Percentiles rank a stretch among this genome's conserved stretches.
phyloP scores from a whole-genome alignment of 2,888 invertebrate genomes.

The Orthosia gothica region DNA sequence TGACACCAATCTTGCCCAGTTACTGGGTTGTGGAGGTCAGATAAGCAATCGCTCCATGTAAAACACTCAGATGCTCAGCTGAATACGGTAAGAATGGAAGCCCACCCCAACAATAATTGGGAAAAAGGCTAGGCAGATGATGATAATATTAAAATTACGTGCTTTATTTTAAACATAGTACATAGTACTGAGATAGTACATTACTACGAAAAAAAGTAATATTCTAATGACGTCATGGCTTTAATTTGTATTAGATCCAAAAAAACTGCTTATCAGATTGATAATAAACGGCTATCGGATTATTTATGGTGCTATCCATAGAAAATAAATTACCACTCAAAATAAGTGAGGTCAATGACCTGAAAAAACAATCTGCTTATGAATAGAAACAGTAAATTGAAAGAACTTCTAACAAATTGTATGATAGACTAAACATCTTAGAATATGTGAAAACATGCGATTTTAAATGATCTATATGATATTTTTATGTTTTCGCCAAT shows the following conservation, averaged over 20 bases:
- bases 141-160: too few species aligned
- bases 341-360: slow-evolving; percentile 24
- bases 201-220: neutral
- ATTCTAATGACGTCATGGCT: slow-evolving; percentile 5
- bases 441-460: neutral
- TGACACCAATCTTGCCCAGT: too few species aligned
- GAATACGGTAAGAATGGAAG: too few species aligned
- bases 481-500: slow-evolving; percentile 17
- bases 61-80: too few species aligned
- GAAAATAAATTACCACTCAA: slow-evolving; percentile 11
- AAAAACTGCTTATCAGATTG: slow-evolving; percentile 28
- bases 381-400: slow-evolving; percentile 4
- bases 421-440: slow-evolving; percentile 40
- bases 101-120: too few species aligned
- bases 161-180: too few species aligned
- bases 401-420: slow-evolving; percentile 5
- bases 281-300: slow-evolving; percentile 22
- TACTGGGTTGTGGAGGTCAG: too few species aligned
- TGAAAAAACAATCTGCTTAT: slow-evolving; percentile 5
- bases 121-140: too few species aligned
- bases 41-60: too few species aligned
- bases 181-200: too few species aligned
- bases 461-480: slow-evolving; percentile 20
- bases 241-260: slow-evolving; percentile 17
- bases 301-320: slow-evolving; percentile 27